Evolutionary conservation across 2,113 vertebrate genomes (phyloP).

Genomic region (Hypocryptadius cinnamomeus): DNA sequence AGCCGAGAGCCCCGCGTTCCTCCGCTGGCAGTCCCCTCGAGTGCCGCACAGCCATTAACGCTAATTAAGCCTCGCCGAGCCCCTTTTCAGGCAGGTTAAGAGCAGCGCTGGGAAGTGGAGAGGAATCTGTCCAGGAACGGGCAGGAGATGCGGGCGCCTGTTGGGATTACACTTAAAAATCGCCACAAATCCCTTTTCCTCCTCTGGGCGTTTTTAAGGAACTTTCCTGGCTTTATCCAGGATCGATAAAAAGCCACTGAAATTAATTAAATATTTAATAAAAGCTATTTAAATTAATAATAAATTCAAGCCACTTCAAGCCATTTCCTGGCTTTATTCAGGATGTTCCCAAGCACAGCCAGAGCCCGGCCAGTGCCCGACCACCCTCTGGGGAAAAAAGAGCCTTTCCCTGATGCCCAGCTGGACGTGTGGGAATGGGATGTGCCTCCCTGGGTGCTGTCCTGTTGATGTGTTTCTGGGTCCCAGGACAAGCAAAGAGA

Average conservation of each 20-base stretch:
- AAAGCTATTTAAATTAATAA: neutral
- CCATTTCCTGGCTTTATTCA: neutral
- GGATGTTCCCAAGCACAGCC: neutral
- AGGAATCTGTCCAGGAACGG: neutral
- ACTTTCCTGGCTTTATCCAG: neutral
- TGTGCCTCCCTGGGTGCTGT: neutral
- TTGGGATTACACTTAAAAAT: neutral
- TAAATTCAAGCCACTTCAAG: neutral
- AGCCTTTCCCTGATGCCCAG: neutral
- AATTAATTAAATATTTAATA: neutral
- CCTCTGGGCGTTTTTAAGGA: neutral
- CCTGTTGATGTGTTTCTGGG: too few species aligned
- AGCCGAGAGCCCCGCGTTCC: neutral
- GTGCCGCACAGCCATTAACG: neutral
- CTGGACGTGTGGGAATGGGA: too few species aligned
- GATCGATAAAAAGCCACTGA: neutral
- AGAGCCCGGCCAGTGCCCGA: neutral
- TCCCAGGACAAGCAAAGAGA: too few species aligned
- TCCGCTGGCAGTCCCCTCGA: neutral
- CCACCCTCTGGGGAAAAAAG: too few species aligned
- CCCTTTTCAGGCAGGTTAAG: neutral
- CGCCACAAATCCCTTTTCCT: neutral
- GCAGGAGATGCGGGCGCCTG: accelerated
- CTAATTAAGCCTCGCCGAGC: neutral
- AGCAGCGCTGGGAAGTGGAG: neutral